phyloP scores from a whole-genome alignment of 2,797 vertebrate species.

The Rhinophrynus dorsalis region DNA sequence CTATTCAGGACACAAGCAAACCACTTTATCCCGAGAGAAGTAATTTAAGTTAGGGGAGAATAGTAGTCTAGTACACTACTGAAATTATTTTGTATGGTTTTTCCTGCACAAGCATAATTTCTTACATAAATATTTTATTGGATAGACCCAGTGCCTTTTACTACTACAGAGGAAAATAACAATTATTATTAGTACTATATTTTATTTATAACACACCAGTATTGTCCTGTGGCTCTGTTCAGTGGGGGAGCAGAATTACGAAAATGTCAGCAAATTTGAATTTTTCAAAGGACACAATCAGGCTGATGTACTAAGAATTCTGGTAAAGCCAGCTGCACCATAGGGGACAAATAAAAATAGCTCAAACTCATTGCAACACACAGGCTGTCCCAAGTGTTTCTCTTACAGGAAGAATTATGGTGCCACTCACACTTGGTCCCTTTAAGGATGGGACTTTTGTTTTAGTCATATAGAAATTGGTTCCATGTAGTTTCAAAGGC shows the following conservation, averaged over 20 bases:
- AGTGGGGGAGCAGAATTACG: neutral
- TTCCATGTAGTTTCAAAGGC: no score
- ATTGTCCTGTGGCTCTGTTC: neutral
- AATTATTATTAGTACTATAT: constrained; percentile 19
- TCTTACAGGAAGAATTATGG: no score
- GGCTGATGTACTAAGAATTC: no score
- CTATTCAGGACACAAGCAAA: no score
- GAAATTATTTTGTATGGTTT: constrained; percentile 18
- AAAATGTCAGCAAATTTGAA: constrained; percentile 9
- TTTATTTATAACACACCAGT: constrained; percentile 30
- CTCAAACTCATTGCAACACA: no score
- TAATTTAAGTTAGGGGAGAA: neutral
- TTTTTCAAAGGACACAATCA: no score
- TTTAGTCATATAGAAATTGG: no score
- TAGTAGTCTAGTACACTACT: neutral
- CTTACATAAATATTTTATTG: constrained; percentile 41
- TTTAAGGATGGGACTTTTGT: no score
- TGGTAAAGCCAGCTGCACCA: no score
- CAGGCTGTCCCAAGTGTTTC: no score
- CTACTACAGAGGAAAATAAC: constrained; percentile 25
- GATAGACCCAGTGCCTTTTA: constrained; percentile 14
- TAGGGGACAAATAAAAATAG: no score
- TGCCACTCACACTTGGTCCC: no score
- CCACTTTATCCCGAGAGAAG: neutral
- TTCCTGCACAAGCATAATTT: constrained; percentile 29